phyloP scores from a whole-genome alignment of 2,113 vertebrate species.

The Rhynchomys soricoides region DNA sequence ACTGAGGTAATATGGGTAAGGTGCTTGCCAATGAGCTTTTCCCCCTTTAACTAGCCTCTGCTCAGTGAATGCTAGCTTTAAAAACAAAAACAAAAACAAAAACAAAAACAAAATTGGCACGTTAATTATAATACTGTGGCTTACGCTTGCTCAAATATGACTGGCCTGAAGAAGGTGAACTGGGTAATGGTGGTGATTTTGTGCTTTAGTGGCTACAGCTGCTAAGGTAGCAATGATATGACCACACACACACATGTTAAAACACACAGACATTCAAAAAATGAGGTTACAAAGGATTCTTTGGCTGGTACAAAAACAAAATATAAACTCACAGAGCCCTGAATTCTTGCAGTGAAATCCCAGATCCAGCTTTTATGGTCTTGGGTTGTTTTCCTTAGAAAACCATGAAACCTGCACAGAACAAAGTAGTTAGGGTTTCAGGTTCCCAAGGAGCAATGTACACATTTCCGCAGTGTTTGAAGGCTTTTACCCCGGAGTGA shows the following conservation, averaged over 20 bases:
- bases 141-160: conserved; percentile 15
- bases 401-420: conserved; percentile 13
- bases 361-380: neutral
- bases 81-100: too few species aligned
- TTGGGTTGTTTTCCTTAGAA: conserved; percentile 41
- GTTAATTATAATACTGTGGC: conserved; percentile 49
- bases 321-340: neutral
- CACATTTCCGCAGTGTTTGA: conserved; percentile 37
- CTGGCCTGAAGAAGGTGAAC: neutral
- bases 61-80: conserved; percentile 7
- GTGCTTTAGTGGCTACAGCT: neutral
- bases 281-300: conserved; percentile 19
- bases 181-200: conserved; percentile 26
- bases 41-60: neutral
- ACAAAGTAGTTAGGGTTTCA: conserved; percentile 31
- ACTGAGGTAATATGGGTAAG: conserved; percentile 11
- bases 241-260: too few species aligned
- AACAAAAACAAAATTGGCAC: conserved; percentile 5
- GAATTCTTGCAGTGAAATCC: neutral
- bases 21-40: neutral
- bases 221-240: neutral
- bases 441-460: neutral
- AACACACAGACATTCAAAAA: neutral
- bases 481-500: conserved; percentile 56
- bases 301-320: neutral